Percentiles rank a stretch among this genome's conserved stretches.
Evolutionary conservation across 1,140 invertebrate species (phyloP).

Genomic region (Ctenoplectra terminalis): DNA sequence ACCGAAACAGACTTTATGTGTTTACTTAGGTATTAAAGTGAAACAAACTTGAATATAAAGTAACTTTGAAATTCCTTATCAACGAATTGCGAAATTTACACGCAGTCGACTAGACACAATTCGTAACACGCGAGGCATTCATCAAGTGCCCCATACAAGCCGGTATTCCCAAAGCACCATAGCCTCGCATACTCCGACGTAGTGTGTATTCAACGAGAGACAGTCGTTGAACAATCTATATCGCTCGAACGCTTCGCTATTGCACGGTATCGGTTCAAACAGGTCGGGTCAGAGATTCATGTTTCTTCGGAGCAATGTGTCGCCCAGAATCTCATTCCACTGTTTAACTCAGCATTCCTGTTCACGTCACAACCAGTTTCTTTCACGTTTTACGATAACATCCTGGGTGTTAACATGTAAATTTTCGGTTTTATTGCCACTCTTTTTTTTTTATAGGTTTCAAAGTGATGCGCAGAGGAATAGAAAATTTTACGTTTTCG

Average conservation of each 20-base stretch:
- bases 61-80: background rate
- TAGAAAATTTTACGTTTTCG: too few species aligned
- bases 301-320: background rate
- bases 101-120: background rate
- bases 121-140: conserved; percentile 12
- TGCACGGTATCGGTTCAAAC: background rate
- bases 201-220: conserved; percentile 10
- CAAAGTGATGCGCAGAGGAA: too few species aligned
- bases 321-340: background rate
- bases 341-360: background rate
- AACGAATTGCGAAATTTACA: background rate
- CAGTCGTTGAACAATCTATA: conserved; percentile 27
- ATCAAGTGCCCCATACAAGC: conserved; percentile 14
- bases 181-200: background rate
- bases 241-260: conserved; percentile 8
- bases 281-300: background rate
- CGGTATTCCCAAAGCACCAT: conserved; percentile 17
- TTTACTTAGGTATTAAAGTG: too few species aligned
- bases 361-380: too few species aligned
- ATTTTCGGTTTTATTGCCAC: too few species aligned
- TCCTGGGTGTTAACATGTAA: too few species aligned
- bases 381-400: too few species aligned
- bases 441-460: too few species aligned
- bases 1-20: too few species aligned
- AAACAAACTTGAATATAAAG: too few species aligned